Base-by-base conservation (phyloP, 2,888 invertebrate genomes). In the Oscheius sp. region DNA sequence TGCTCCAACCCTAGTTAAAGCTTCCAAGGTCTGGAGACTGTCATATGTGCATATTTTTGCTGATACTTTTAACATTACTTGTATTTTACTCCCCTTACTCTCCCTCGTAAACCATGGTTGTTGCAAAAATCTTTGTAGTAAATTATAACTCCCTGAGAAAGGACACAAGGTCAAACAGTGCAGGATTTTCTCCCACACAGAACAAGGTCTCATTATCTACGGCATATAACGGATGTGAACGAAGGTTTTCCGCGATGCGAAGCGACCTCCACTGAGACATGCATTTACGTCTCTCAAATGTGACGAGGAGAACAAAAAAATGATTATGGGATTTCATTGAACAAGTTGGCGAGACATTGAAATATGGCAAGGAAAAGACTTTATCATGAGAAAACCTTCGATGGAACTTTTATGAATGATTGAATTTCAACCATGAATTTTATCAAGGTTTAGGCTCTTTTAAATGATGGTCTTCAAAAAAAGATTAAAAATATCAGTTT, bases 261-360 rank as follows among this genome's bases (percentile, higher is more conserved):
- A 8, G 73, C 72, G 25, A 75, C 69, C 48, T 73, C 69, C 23
- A 75, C 67, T 70, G 70, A 39, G 55, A 55, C 31, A 29, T 23
- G 33, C 45, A 37, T 27, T 27, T 52, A 52, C 34, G 57, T 34
- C 57, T n/a, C 23, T 31, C 23, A 61, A 61, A 61, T 61, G 61
- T 23, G 61, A 42, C 27, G 37, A n/a, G 61, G 20, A 42, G 45
- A 61, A 31, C 29, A 20, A 12, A 42, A 29, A 61, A 42, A 61
- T 42, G 48, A 48, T 48, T 48, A 48, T 20, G 48, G 25, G 48
- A 48, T 48, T 48, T 42, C 42, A 15, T 42, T 42, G 42, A 42
- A n/a, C n/a, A n/a, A n/a, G n/a, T n/a, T n/a, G n/a, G n/a, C n/a
- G n/a, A n/a, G n/a, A n/a, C n/a, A n/a, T n/a, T n/a, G n/a, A n/a